Base-by-base conservation (phyloP, 1,140 invertebrate species). In the Zaprionus kolodkinae region DNA sequence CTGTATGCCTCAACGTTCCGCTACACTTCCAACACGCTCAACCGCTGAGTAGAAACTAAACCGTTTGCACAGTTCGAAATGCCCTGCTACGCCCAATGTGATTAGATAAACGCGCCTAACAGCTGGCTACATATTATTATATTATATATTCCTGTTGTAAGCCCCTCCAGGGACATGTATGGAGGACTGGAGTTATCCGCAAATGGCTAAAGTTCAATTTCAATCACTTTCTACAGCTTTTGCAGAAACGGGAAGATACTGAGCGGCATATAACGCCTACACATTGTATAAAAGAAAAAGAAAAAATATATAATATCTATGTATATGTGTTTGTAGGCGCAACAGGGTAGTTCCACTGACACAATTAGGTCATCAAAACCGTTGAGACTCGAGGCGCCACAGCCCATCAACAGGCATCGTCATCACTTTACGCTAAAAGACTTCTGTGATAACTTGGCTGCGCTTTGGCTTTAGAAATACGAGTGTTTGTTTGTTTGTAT, bases 41-140 rank as follows among this genome's bases (percentile, higher is more conserved):
- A 85, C 48, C 45, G 81, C 68, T 64, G 55, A 79, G 17, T 74
- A 78, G 64, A 83, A 66, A 87, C 85, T 87, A 65, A 84, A 76
- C 25, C 64, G 50, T 59, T 62, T 54, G 27, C 25, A 59, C 65
- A 21, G 30, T 79, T 65, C 57, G 50, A 56, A 77, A 65, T 52
- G 79, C 79, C 64, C 56, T 78, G 59, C 54, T 70, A 21, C 54
- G 54, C 13, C 67, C 27, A 64, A 64, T 43, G 63, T 50, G 72
- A 71, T 75, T 71, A 75, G 72, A 75, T 75, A 75, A 75, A 71
- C 74, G 45, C 78, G 62, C 15, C 79, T 57, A 81, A 75, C 69
- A 73, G 76, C 67, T 75, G 72, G 52, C 67, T 56, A 38, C 50
- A 35, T 55, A 56, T 27, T 70, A 36, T 33, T 56, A 25, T 57